phyloP scores from a whole-genome alignment of 2,113 vertebrate genomes.

The Numenius arquata region DNA sequence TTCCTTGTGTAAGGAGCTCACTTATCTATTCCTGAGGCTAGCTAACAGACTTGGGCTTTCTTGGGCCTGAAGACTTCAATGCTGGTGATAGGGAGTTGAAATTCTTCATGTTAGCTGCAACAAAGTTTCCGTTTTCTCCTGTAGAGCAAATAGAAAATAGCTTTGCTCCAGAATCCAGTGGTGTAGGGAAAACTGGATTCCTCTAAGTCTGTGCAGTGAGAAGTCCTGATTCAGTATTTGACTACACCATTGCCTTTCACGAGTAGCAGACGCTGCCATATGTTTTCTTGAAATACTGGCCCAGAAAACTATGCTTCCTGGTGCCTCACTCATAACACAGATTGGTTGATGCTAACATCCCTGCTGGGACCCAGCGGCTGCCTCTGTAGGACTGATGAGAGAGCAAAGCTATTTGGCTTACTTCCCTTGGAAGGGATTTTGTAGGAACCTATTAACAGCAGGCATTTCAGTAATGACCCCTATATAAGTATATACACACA shows the following conservation, averaged over 20 bases:
- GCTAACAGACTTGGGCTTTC: background rate
- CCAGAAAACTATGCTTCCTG: background rate
- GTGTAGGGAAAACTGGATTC: background rate
- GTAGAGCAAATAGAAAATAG: background rate
- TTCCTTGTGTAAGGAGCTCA: background rate
- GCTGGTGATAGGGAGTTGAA: background rate
- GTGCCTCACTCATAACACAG: background rate
- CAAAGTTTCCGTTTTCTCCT: background rate
- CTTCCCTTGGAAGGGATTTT: background rate
- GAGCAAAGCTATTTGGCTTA: constrained; percentile 26
- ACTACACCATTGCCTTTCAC: background rate
- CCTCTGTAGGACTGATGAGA: background rate
- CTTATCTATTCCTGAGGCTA: background rate
- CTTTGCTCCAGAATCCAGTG: background rate
- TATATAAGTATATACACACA: background rate
- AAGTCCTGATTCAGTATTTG: background rate
- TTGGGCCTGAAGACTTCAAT: background rate
- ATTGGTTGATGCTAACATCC: background rate
- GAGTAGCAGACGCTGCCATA: background rate
- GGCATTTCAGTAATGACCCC: background rate
- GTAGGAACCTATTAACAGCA: background rate
- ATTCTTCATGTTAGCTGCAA: background rate
- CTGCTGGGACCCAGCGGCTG: constrained; percentile 8
- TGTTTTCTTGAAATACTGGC: constrained; percentile 17
- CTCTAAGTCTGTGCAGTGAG: background rate